phyloP scores from a whole-genome alignment of 2,888 invertebrate genomes.

The Cosmia pyralina region DNA sequence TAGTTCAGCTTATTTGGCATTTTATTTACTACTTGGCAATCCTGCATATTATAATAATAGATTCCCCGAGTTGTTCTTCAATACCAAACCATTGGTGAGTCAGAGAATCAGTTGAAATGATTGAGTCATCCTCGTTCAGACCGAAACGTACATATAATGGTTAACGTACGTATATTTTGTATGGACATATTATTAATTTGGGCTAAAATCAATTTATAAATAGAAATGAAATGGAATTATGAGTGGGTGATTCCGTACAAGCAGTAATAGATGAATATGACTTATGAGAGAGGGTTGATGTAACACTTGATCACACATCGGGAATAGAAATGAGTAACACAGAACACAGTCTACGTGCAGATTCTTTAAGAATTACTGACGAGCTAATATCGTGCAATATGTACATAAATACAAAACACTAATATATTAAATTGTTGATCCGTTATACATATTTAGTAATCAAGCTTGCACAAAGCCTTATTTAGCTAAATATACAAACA shows the following conservation, averaged over 20 bases:
- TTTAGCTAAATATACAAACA: conserved; percentile 26
- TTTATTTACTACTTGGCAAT: conserved; percentile 62
- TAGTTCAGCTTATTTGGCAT: conserved; percentile 62
- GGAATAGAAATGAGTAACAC: conserved; percentile 51
- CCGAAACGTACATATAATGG: conserved; percentile 33
- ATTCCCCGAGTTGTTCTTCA: conserved; percentile 63
- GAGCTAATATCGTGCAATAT: conserved; percentile 36
- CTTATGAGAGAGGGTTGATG: conserved; percentile 36
- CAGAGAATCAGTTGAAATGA: conserved; percentile 62
- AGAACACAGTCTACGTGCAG: conserved; percentile 43
- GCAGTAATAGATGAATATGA: conserved; percentile 16
- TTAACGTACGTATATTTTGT: conserved; percentile 23
- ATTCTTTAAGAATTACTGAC: conserved; percentile 34
- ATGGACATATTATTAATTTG: conserved; percentile 33
- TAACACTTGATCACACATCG: conserved; percentile 34
- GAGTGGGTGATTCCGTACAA: conserved; percentile 21
- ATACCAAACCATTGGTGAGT: conserved; percentile 58
- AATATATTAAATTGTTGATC: conserved; percentile 15
- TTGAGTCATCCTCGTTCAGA: conserved; percentile 58
- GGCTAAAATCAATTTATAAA: conserved; percentile 33
- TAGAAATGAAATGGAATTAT: conserved; percentile 26
- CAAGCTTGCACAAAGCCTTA: conserved; percentile 49
- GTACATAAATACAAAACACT: conserved; percentile 17
- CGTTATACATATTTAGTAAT: conserved; percentile 30
- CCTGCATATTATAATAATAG: conserved; percentile 60